phyloP scores from a whole-genome alignment of 1,140 invertebrate genomes.

The Mamestra configurata region DNA sequence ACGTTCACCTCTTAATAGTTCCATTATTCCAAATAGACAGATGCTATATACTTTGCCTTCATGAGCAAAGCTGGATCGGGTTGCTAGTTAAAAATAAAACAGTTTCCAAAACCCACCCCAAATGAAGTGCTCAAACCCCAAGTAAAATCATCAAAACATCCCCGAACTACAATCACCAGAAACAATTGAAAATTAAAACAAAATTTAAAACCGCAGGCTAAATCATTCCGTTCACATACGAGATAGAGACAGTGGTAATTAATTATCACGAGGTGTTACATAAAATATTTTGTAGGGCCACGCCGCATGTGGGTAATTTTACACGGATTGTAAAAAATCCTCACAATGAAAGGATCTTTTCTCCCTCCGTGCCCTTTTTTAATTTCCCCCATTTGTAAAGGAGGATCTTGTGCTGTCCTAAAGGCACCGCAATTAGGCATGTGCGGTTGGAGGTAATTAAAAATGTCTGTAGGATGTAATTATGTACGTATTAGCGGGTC shows the following conservation, averaged over 20 bases:
- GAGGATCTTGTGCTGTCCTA: constrained; percentile 1
- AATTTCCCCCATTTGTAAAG: constrained; percentile 27
- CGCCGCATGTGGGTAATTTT: constrained; percentile 1
- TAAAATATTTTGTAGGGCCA: not conserved
- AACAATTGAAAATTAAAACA: not conserved
- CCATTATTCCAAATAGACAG: too few species aligned
- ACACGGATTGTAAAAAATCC: constrained; percentile 21
- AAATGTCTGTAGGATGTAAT: not conserved
- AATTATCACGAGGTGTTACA: constrained; percentile 26
- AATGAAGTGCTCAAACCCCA: not conserved
- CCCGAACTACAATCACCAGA: too few species aligned
- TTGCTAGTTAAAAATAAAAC: too few species aligned
- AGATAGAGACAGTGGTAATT: constrained; percentile 16
- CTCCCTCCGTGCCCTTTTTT: constrained; percentile 9
- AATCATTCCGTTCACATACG: not conserved
- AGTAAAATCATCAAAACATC: too few species aligned
- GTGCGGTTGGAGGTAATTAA: constrained; percentile 2
- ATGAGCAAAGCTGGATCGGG: too few species aligned
- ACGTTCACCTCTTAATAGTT: too few species aligned
- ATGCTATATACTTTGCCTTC: too few species aligned
- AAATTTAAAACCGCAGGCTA: not conserved
- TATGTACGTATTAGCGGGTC: not conserved
- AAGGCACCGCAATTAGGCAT: constrained; percentile 21
- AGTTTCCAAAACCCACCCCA: not conserved
- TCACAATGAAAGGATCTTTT: not conserved